These are phyloP conservation scores for Monopis laevigella DNA, from an alignment of 2,888 invertebrate genomes.

Conservation along the genomic window DNA sequence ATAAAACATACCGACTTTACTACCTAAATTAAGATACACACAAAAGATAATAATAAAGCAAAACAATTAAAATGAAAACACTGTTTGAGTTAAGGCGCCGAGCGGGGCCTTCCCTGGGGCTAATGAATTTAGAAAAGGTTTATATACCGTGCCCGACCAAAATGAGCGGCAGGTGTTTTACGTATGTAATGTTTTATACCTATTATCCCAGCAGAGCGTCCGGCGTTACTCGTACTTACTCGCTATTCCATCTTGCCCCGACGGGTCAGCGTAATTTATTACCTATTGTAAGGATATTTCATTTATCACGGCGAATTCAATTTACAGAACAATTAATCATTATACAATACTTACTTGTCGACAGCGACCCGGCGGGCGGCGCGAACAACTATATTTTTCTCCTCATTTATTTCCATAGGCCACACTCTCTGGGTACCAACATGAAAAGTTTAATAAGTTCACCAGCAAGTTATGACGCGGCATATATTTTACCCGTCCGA, in stretches of 20 bases:
- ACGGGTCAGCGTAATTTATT: conserved; percentile 65
- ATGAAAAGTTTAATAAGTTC: background rate
- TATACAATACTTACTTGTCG: conserved; percentile 53
- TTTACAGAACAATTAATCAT: conserved; percentile 67
- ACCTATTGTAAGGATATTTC: conserved; percentile 67
- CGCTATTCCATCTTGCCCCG: conserved; percentile 59
- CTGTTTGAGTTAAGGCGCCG: no score
- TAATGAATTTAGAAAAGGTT: conserved; percentile 10
- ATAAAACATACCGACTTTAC: no score
- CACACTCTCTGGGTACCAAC: no score
- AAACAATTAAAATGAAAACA: no score
- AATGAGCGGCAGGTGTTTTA: conserved; percentile 9
- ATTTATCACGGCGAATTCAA: conserved; percentile 67
- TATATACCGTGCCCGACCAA: background rate
- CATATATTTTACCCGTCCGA: no score
- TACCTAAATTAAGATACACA: no score
- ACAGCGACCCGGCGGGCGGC: conserved; percentile 41
- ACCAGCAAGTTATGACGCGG: no score
- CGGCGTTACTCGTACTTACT: conserved; percentile 40
- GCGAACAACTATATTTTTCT: conserved; percentile 5
- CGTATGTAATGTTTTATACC: conserved; percentile 8
- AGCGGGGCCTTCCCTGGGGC: no score
- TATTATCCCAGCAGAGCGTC: conserved; percentile 10
- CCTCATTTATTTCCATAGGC: background rate
- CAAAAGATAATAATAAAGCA: no score